Conservation (phyloP, 2,888 invertebrate species). For the Leucoma salicis region DNA sequence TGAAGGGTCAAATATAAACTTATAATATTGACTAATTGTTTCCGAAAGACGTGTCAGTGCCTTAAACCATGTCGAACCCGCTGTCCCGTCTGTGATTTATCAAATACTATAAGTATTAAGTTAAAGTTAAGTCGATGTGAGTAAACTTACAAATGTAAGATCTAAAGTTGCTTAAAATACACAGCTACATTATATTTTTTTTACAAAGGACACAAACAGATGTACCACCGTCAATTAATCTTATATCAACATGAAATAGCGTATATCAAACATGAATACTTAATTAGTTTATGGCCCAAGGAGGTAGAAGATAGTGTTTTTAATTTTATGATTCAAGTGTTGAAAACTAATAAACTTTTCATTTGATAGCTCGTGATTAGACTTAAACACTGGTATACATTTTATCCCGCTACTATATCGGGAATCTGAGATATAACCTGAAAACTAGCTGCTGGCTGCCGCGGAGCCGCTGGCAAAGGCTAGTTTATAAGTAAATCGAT, state of each 20-base stretch:
- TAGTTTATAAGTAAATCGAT: too few species aligned
- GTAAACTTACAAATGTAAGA: neutral
- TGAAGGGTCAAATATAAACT: conserved; percentile 51
- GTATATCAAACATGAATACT: too few species aligned
- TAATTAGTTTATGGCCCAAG: conserved; percentile 5
- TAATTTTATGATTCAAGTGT: too few species aligned
- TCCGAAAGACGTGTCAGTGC: conserved; percentile 48
- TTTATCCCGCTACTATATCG: too few species aligned
- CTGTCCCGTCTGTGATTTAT: conserved; percentile 21
- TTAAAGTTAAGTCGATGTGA: conserved; percentile 10
- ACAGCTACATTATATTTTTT: too few species aligned
- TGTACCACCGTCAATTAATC: neutral
- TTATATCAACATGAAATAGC: conserved; percentile 8
- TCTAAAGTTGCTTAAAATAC: neutral
- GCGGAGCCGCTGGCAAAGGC: too few species aligned
- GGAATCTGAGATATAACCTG: too few species aligned
- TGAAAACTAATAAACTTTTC: too few species aligned
- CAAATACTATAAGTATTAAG: conserved; percentile 23
- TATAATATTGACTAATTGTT: conserved; percentile 57
- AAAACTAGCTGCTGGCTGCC: too few species aligned
- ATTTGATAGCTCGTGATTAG: too few species aligned
- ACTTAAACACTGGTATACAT: too few species aligned
- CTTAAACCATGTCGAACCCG: conserved; percentile 22
- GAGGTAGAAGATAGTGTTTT: neutral
- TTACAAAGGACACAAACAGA: conserved; percentile 1